Percentiles rank a stretch among this genome's conserved stretches.
These are phyloP conservation scores for Agonopterix arenella DNA, from an alignment of 2,888 invertebrate genomes.

Conservation along the genomic window DNA sequence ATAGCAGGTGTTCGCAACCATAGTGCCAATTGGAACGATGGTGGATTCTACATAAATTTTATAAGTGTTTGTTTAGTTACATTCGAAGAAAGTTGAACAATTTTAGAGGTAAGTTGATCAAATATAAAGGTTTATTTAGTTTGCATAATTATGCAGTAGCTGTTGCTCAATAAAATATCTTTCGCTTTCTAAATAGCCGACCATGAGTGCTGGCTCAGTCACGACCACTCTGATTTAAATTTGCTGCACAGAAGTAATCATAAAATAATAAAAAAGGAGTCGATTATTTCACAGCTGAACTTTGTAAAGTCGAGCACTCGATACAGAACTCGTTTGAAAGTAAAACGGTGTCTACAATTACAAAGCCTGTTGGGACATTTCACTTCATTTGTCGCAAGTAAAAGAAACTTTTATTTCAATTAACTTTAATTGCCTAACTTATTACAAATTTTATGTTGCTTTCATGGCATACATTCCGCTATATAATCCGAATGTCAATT, in stretches of 20 bases:
- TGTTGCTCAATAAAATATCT: slow-evolving; percentile 54
- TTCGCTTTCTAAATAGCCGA: slow-evolving; percentile 68
- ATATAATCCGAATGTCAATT: neutral
- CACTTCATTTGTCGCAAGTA: slow-evolving; percentile 34
- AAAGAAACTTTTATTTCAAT: slow-evolving; percentile 24
- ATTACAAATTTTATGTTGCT: slow-evolving; percentile 1
- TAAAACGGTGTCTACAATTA: slow-evolving; percentile 36
- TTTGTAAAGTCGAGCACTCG: slow-evolving; percentile 22
- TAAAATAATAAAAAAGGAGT: neutral
- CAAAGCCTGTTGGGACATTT: slow-evolving; percentile 44
- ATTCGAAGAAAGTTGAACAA: slow-evolving; percentile 36
- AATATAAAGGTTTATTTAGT: slow-evolving; percentile 17
- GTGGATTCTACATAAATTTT: slow-evolving; percentile 63
- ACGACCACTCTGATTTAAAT: slow-evolving; percentile 47
- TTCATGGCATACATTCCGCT: no score
- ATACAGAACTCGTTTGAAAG: slow-evolving; percentile 56
- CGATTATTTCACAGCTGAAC: slow-evolving; percentile 13
- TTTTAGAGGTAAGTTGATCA: slow-evolving; percentile 51
- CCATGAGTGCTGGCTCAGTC: slow-evolving; percentile 67
- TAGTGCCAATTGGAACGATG: slow-evolving; percentile 63
- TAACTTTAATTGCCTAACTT: slow-evolving; percentile 3
- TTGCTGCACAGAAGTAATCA: slow-evolving; percentile 36
- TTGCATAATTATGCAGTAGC: slow-evolving; percentile 35
- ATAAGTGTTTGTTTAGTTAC: slow-evolving; percentile 46
- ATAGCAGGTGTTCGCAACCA: slow-evolving; percentile 47